Evolutionary conservation across 2,888 invertebrate species (phyloP), one percentile per base, ranked within the genome.

Genomic region (Chymomyza procnemis): DNA sequence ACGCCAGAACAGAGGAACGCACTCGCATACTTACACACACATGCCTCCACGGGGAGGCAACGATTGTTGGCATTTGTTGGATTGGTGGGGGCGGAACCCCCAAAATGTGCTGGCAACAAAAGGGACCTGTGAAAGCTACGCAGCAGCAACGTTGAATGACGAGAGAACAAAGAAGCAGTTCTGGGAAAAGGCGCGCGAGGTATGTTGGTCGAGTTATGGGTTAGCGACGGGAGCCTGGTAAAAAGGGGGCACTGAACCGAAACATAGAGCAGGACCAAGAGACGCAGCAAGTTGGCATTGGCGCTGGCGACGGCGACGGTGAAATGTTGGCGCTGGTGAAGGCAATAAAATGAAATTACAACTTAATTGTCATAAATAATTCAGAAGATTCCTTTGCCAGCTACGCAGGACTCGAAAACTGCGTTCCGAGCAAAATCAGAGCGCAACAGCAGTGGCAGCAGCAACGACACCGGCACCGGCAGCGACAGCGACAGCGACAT

Each of bases 331-430:
- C 74, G 70, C 69, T 72, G 79, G 71, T 71, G 79, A 77, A 73
- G 78, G 78, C 76, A 78, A 81, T 83, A 83, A 84, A 79, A 83
- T 79, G 78, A 80, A 83, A 84, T 81, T 83, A 84, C 79, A 79
- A 78, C 83, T 83, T 84, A 81, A 83, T 79, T 83, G 83, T 81
- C 80, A 83, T 80, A 83, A 83, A 83, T 83, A 83, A 78, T 78
- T 82, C 80, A 83, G 75, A 64, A 80, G 80, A 77, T 80, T 80
- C 69, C 75, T 75, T 48, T 77, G 66, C 52, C 71, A 71, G 62
- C 66, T 60, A 48, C 66, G 71, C 59, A 60, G 55, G 68, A 69
- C 64, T 72, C 73, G 73, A 69, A 76, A 71, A 80, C 73, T 66
- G 71, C 64, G 72, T 71, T 69, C 50, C 66, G 55, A 70, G 57